Evolutionary conservation across 1,140 invertebrate species (phyloP), one percentile per base, ranked within the genome.

Genomic region (Solenopsis invicta): DNA sequence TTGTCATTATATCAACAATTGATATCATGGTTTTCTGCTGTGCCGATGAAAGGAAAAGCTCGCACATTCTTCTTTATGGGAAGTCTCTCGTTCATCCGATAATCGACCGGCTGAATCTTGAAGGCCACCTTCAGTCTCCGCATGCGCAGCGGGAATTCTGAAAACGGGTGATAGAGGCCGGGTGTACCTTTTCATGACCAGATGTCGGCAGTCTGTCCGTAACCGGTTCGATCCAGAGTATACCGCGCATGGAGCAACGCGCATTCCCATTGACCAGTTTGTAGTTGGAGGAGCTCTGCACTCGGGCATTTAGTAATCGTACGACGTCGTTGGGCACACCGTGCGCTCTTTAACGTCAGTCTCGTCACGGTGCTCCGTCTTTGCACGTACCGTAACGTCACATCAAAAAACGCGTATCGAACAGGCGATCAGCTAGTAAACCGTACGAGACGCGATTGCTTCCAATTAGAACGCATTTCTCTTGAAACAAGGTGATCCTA

Each of bases 191-290:
- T 8, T 12, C 4, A 8, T 66, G 34, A 41, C n/a, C 82, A 95
- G 94, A 94, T 95, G 94, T 94, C 94, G 93, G 86, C 93, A 94
- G 90, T 48, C 41, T 41, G 72, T 85, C 78, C 69, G 52, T 87
- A 91, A 87, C 87, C 87, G 90, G 84, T 92, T 90, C 85, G 88
- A 91, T 92, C 87, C 88, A 81, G 86, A 87, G 78, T 87, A 16
- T 71, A 93, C 88, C 93, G 94, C 95, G 95, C 95, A 95, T 88
- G 88, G 84, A 85, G 71, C 74, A 87, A 86, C 91, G 95, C 95
- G 94, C 95, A 95, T 87, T 94, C 91, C 88, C 93, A 95, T 95
- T 94, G 94, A 94, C 93, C 90, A 93, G 90, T 69, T 62, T 9
- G 87, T 87, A 75, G 90, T 69, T 62, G 50, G 54, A 82, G 50